Evolutionary conservation across 2,113 vertebrate genomes (phyloP).

Genomic region (Stigmatopora argus): DNA sequence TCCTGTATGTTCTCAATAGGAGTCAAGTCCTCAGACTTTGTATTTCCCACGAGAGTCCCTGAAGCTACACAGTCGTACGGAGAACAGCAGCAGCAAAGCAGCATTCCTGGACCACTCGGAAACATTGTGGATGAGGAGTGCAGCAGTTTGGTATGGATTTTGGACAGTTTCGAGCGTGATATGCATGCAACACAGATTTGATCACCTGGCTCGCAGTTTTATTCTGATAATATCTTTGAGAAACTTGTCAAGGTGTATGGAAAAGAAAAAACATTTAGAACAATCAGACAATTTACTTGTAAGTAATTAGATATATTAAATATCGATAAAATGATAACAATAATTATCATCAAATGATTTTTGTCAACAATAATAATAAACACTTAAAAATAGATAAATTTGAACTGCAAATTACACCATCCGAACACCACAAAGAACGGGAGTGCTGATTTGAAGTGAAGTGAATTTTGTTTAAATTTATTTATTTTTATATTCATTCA

Average conservation of each 20-base stretch:
- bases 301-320: no score
- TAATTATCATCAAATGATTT: no score
- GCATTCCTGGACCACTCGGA: slow-evolving; percentile 87
- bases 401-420: no score
- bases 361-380: no score
- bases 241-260: neutral
- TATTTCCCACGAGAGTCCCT: slow-evolving; percentile 79
- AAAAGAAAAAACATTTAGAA: neutral
- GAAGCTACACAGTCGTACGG: slow-evolving; percentile 79
- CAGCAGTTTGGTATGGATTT: slow-evolving; percentile 73
- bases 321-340: no score
- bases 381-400: no score
- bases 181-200: neutral
- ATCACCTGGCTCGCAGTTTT: neutral
- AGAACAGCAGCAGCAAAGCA: slow-evolving; percentile 76
- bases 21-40: slow-evolving; percentile 73
- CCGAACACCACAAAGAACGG: no score
- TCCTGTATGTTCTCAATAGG: slow-evolving; percentile 57
- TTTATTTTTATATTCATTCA: no score
- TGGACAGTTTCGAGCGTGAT: neutral
- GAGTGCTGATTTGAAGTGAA: no score
- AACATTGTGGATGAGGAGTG: slow-evolving; percentile 86
- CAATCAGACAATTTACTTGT: no score
- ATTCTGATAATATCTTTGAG: neutral
- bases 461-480: no score